Conservation (phyloP, 2,113 vertebrate genomes). For the Acanthisitta chloris region DNA sequence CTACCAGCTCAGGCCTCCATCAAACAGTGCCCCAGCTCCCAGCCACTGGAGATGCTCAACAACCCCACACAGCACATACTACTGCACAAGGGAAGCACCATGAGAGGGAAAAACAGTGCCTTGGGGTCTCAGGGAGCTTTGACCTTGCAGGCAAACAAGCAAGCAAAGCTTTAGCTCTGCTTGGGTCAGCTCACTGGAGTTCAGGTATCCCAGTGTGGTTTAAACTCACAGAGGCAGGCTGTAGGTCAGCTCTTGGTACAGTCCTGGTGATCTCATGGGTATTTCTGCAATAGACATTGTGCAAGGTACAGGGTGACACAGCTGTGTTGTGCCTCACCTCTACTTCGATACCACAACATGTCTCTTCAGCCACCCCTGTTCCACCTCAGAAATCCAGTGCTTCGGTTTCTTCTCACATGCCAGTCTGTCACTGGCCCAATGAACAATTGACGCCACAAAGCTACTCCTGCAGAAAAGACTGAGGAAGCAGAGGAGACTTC, state of each 20-base stretch:
- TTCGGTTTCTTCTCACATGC: background rate
- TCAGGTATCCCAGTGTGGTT: background rate
- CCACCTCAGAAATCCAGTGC: background rate
- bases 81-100: accelerated
- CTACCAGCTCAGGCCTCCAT: background rate
- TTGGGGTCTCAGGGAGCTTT: background rate
- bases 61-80: accelerated
- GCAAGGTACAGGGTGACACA: background rate
- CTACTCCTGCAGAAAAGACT: background rate
- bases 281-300: background rate
- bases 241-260: background rate
- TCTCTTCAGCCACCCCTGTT: background rate
- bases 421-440: background rate
- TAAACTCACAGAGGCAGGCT: background rate
- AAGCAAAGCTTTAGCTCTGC: background rate
- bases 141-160: background rate
- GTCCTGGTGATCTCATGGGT: background rate
- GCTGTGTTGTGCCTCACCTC: background rate
- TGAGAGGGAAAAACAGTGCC: background rate
- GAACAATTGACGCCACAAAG: background rate
- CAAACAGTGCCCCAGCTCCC: background rate
- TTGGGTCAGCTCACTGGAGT: background rate
- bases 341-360: background rate
- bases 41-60: background rate
- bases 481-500: background rate